Evolutionary conservation across 1,140 invertebrate species (phyloP), one percentile per base, ranked within the genome.

Genomic region (Limonius californicus): DNA sequence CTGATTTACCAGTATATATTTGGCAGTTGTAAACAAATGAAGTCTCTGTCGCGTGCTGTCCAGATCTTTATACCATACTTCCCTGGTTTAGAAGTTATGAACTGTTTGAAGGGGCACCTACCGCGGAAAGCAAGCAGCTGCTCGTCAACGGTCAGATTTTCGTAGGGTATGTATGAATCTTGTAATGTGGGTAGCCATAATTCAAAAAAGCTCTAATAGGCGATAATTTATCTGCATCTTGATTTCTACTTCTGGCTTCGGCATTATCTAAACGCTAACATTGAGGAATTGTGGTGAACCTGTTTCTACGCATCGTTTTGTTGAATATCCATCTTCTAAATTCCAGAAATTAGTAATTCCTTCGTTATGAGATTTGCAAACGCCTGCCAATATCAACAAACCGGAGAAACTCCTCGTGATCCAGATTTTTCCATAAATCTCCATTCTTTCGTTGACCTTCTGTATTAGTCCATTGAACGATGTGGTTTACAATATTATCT

Each of bases 311-410:
- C 19, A 54, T 54, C 6, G 19, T 54, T 42, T 57, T 42, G 30
- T 57, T 57, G 55, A 57, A 57, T 57, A 21, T n/a, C n/a, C n/a
- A n/a, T n/a, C n/a, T n/a, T n/a, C n/a, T n/a, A n/a, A n/a, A n/a
- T n/a, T n/a, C n/a, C n/a, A n/a, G n/a, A n/a, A n/a, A n/a, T n/a
- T n/a, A n/a, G n/a, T n/a, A n/a, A n/a, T n/a, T n/a, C n/a, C n/a
- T n/a, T n/a, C n/a, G n/a, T n/a, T n/a, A n/a, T n/a, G n/a, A n/a
- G n/a, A n/a, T n/a, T n/a, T n/a, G 39, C 47, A 59, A 21, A 59
- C 21, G 12, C 57, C 57, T 27, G 57, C 20, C 18, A 45, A 59
- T 59, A 59, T 30, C 43, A 59, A 47, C 15, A 47, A 59, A 59
- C 14, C 39, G 39, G 14, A 45, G 42, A 57, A 57, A n/a, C n/a